Evolutionary conservation across 2,888 invertebrate genomes (phyloP), one percentile per base, ranked within the genome.

Genomic region (Ichneumon xanthorius): DNA sequence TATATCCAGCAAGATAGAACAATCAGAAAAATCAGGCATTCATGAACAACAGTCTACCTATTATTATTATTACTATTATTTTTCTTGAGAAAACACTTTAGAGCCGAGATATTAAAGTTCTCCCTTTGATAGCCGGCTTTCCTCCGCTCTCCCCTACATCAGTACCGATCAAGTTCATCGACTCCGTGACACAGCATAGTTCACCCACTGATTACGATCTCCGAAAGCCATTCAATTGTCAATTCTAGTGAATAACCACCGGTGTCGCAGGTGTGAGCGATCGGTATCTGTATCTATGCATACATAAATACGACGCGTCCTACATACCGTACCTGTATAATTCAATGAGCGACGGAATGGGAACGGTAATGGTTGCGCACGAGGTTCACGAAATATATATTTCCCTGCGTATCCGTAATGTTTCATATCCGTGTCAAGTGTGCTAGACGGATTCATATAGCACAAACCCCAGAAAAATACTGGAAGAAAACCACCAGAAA

Each of bases 261-360:
- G 33, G 67, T 63, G 33, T 71, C 58, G 40, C 79, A 70, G 75
- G 72, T 84, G 80, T 80, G 63, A 45, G 40, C 40, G 70, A 80
- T 75, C 48, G 11, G 16, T n/a, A 63, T 75, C 61, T 75, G 63
- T 30, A 70, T 58, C 26, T n/a, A 30, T 53, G n/a, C 55, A 58
- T 58, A 58, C 37, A 37, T 37, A 73, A 14, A 45, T 16, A 26
- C 19, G 19, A 68, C 40, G 68, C 14, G 40, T 68, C 22, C 65
- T 14, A 63, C 61, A 72, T 65, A 71, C 26, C 63, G 40, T 22
- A 58, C 55, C 9, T 40, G 61, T 61, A 61, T 58, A 79, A 83
- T 78, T 79, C 78, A 68, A 58, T 73, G 82, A 83, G 50, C 55
- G 75, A 61, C 79, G 45, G 79, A 70, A 83, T 75, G 73, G 40